These are phyloP conservation scores for Drosophila sp. DNA, from an alignment of 1,140 invertebrate species.

Conservation along the genomic window DNA sequence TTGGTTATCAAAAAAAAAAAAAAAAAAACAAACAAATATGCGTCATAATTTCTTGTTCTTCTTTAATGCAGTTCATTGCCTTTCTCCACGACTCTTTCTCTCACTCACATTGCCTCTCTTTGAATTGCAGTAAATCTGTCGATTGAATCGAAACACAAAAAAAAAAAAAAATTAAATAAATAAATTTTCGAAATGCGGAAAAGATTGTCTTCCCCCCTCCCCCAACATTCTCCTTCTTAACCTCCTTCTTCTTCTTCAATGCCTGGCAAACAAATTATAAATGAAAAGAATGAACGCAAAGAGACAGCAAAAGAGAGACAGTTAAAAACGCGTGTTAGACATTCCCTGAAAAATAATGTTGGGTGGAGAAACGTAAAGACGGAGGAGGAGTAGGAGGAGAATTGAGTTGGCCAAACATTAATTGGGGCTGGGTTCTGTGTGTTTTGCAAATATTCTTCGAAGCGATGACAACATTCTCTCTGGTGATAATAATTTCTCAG, in stretches of 20 bases:
- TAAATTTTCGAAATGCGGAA: conserved; percentile 44
- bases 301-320: conserved; percentile 19
- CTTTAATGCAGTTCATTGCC: conserved; percentile 17
- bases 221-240: background rate
- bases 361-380: background rate
- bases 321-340: conserved; percentile 55
- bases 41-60: background rate
- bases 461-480: conserved; percentile 5
- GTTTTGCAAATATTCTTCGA: conserved; percentile 11
- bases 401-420: background rate
- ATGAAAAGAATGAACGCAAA: conserved; percentile 14
- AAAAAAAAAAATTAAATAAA: conserved; percentile 47
- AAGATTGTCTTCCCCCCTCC: conserved; percentile 25
- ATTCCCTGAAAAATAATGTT: conserved; percentile 32
- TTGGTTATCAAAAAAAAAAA: conserved; percentile 1
- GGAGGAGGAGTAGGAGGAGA: background rate
- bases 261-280: conserved; percentile 16
- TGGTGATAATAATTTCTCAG: background rate
- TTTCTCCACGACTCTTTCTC: conserved; percentile 34
- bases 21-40: conserved; percentile 1
- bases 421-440: background rate
- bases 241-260: background rate
- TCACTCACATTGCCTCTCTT: background rate
- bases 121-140: conserved; percentile 75
- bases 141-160: conserved; percentile 40